These are phyloP conservation scores for Pristis pectinata DNA, from an alignment of 2,797 vertebrate genomes.

Conservation along the genomic window DNA sequence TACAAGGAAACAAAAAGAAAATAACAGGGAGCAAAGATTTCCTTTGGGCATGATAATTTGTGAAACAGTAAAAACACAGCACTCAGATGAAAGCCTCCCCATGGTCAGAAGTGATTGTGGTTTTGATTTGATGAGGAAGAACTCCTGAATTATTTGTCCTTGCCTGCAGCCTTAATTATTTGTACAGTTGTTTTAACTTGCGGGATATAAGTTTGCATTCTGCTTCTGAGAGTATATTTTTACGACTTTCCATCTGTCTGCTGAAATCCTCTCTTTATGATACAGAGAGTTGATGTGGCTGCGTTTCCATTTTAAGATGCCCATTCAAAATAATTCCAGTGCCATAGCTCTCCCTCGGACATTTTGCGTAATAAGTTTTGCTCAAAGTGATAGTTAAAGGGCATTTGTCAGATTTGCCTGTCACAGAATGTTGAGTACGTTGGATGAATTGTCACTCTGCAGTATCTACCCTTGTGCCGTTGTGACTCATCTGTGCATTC, in stretches of 20 bases:
- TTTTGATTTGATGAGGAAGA: not conserved
- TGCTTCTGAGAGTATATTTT: not conserved
- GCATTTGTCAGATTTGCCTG: too few species aligned
- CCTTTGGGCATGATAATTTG: not conserved
- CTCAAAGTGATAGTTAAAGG: not conserved
- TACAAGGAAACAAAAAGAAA: constrained; percentile 3
- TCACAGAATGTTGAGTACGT: not conserved
- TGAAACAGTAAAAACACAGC: not conserved
- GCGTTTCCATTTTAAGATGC: not conserved
- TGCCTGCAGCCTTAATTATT: not conserved
- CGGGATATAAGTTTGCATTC: not conserved
- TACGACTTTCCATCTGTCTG: not conserved
- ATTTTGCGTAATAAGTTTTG: not conserved
- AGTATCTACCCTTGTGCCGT: too few species aligned
- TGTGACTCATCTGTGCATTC: not conserved
- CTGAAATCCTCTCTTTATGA: not conserved
- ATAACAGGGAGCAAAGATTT: not conserved
- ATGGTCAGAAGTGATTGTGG: not conserved
- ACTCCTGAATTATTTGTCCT: not conserved
- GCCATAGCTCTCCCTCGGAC: not conserved
- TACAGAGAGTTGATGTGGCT: too few species aligned
- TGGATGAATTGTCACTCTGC: not conserved
- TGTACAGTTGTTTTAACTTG: not conserved
- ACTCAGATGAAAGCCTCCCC: not conserved
- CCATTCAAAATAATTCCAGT: not conserved